Conservation (phyloP, 1,140 invertebrate species). For the Microplitis mediator region DNA sequence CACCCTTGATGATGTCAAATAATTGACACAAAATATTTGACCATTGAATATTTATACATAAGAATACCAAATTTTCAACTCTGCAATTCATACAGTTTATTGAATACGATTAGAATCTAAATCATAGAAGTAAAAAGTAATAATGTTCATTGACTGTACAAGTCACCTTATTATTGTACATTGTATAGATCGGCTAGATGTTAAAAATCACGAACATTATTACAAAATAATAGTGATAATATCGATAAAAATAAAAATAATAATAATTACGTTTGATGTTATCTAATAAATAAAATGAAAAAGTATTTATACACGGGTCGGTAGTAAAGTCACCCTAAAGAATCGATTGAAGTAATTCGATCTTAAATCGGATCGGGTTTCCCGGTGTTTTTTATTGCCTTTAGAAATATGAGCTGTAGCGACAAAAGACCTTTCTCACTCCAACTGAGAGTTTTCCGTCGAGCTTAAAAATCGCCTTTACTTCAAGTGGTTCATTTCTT, state of each 20-base stretch:
- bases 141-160: no score
- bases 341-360: conserved; percentile 16
- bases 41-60: no score
- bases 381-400: conserved; percentile 27
- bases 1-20: no score
- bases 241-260: neutral
- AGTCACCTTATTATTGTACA: no score
- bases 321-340: conserved; percentile 18
- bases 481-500: conserved; percentile 12
- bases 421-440: conserved; percentile 19
- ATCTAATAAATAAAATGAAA: neutral
- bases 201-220: no score
- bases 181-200: no score
- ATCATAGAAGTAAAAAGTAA: no score
- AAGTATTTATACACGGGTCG: neutral
- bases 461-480: conserved; percentile 8
- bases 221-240: no score
- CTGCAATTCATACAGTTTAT: no score
- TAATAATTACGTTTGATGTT: neutral
- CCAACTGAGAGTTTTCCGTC: neutral
- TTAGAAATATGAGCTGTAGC: conserved; percentile 25
- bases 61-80: no score
- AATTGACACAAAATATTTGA: no score
- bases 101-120: no score
- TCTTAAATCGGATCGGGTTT: conserved; percentile 23